Conservation (phyloP, 2,888 invertebrate genomes). For the Rhopalosiphum nymphaeae region DNA sequence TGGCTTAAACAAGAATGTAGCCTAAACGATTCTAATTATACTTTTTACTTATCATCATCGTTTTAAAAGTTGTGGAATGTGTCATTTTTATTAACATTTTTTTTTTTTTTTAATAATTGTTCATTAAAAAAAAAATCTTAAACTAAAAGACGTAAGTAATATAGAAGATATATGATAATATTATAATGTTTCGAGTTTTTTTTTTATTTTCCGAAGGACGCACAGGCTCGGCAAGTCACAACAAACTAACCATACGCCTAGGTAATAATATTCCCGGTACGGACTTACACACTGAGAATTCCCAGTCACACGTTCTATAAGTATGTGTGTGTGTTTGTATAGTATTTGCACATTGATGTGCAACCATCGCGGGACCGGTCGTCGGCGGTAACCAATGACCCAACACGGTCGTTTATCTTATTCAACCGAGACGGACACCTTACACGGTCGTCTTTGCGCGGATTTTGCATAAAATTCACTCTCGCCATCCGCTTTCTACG, state of each 20-base stretch:
- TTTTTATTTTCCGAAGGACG: not conserved
- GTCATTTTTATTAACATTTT: not conserved
- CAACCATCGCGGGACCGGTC: constrained; percentile 41
- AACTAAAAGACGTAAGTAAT: not conserved
- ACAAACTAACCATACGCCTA: not conserved
- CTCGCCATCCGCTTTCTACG: not conserved
- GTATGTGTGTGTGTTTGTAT: not conserved
- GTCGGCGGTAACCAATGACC: constrained; percentile 29
- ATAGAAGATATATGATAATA: not conserved
- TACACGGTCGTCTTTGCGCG: constrained; percentile 48
- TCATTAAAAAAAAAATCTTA: too few relatives aligned
- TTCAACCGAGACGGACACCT: constrained; percentile 54
- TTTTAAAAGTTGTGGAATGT: not conserved
- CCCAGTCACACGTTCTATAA: constrained; percentile 18
- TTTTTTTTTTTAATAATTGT: not conserved
- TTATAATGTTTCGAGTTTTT: not conserved
- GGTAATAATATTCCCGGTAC: not conserved
- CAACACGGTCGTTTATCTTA: constrained; percentile 47
- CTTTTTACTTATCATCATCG: not conserved
- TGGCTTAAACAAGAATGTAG: not conserved
- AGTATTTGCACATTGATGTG: not conserved
- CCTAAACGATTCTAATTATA: not conserved
- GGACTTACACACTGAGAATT: constrained; percentile 11
- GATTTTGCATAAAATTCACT: constrained; percentile 55
- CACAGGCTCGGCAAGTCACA: not conserved